phyloP scores from a whole-genome alignment of 2,113 vertebrate species.

The Pachyramphus minor region DNA sequence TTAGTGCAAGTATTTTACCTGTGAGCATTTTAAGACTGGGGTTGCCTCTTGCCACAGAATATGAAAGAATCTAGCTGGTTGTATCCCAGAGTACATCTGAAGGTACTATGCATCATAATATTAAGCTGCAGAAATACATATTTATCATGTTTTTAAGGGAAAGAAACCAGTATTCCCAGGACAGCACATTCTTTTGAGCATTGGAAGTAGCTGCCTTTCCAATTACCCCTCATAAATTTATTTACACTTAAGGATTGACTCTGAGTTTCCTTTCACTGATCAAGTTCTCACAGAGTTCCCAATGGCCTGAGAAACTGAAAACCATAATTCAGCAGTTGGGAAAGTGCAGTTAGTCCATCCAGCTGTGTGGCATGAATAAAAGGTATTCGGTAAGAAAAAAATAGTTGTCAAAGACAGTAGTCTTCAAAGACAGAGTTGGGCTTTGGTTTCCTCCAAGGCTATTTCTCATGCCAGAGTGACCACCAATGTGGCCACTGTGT shows the following conservation, averaged over 20 bases:
- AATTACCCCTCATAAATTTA: neutral
- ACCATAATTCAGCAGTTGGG: neutral
- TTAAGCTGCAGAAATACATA: neutral
- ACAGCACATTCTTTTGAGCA: neutral
- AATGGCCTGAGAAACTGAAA: neutral
- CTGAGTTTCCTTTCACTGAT: neutral
- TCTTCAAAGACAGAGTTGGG: neutral
- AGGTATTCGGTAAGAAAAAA: neutral
- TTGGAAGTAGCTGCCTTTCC: neutral
- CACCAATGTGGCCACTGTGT: neutral
- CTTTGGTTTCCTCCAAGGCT: neutral
- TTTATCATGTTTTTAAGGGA: neutral
- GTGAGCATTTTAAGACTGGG: neutral
- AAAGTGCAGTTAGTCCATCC: neutral
- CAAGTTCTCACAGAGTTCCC: neutral
- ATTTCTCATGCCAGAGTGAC: neutral
- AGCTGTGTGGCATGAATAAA: neutral
- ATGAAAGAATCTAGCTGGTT: neutral
- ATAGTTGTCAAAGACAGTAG: neutral
- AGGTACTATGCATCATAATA: neutral
- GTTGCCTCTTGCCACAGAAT: neutral
- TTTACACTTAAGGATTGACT: neutral
- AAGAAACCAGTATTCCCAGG: neutral
- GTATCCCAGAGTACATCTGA: neutral
- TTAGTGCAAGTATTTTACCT: neutral